A percentile compares a stretch with the other conserved stretches of the same genome.
Conservation (phyloP, 2,797 vertebrate genomes). For the Pseudomugil tenellus region DNA sequence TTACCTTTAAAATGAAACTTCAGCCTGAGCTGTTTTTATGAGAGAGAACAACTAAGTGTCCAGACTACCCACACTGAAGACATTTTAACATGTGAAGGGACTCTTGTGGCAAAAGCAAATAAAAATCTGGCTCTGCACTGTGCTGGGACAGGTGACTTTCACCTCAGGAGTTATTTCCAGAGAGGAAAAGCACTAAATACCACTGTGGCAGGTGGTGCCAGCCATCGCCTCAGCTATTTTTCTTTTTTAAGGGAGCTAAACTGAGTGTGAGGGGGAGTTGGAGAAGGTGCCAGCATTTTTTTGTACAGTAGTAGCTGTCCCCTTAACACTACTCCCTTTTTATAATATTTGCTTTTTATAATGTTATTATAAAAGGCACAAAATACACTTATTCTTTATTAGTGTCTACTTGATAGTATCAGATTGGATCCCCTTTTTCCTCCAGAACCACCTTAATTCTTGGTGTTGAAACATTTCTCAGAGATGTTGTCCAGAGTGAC, state of each 20-base stretch:
- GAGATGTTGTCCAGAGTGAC: no score
- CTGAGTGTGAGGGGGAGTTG: constrained; percentile 18
- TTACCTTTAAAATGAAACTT: constrained; percentile 2
- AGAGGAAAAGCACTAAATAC: constrained; percentile 38
- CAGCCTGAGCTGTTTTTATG: background rate
- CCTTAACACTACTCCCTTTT: constrained; percentile 40
- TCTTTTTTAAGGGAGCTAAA: constrained; percentile 51
- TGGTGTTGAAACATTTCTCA: no score
- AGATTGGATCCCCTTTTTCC: no score
- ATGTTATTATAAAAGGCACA: no score
- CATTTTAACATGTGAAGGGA: no score
- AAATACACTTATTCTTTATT: no score
- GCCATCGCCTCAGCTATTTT: constrained; percentile 9
- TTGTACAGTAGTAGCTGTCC: constrained; percentile 22
- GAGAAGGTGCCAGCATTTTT: constrained; percentile 31
- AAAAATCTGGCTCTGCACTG: constrained; percentile 29
- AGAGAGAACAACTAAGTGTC: constrained; percentile 3
- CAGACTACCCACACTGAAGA: background rate
- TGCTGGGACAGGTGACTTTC: constrained; percentile 35
- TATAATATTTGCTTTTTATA: no score
- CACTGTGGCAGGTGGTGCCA: constrained; percentile 28
- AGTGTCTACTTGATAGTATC: no score
- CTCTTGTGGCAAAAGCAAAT: background rate
- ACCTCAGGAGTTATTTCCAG: constrained; percentile 52
- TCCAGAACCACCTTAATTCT: no score